A percentile compares a stretch with the other conserved stretches of the same genome.
Evolutionary conservation across 2,888 invertebrate genomes (phyloP).

Genomic region (Zaprionus obscuricornis): DNA sequence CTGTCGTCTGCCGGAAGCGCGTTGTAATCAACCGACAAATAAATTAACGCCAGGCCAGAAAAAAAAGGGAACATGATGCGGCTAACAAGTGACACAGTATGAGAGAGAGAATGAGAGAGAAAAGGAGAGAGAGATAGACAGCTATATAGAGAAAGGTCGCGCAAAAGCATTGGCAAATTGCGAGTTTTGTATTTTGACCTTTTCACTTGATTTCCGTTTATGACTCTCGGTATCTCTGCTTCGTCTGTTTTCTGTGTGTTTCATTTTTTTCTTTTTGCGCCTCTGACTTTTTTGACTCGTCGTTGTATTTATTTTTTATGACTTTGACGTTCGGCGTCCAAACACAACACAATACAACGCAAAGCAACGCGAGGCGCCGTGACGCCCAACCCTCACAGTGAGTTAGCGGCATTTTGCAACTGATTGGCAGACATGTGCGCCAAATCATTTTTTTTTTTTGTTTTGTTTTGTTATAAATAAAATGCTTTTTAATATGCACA

Average conservation of each 20-base stretch:
- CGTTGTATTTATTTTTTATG: slow-evolving; percentile 37
- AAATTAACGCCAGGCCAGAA: slow-evolving; percentile 60
- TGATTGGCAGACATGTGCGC: slow-evolving; percentile 36
- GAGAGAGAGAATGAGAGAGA: background rate
- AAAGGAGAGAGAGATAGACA: background rate
- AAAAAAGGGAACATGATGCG: slow-evolving; percentile 24
- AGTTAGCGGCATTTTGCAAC: slow-evolving; percentile 23
- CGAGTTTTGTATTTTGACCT: slow-evolving; percentile 59
- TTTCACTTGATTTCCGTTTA: slow-evolving; percentile 73
- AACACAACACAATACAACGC: no score
- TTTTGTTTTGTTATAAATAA: slow-evolving; percentile 25
- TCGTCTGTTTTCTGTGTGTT: slow-evolving; percentile 8
- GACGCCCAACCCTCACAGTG: no score
- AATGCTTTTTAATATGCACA: slow-evolving; percentile 57
- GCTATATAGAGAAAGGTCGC: slow-evolving; percentile 17
- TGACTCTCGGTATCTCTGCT: no score
- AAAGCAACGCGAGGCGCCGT: no score
- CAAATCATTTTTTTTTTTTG: no score
- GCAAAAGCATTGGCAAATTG: slow-evolving; percentile 58
- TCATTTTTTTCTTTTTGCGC: slow-evolving; percentile 7
- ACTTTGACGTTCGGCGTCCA: slow-evolving; percentile 4
- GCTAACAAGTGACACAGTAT: slow-evolving; percentile 2
- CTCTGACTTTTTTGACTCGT: slow-evolving; percentile 3
- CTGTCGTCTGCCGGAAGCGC: slow-evolving; percentile 70
- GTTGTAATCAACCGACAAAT: slow-evolving; percentile 76